Evolutionary conservation across 2,113 vertebrate genomes (phyloP), one percentile per base, ranked within the genome.

Genomic region (Gymnogyps californianus): DNA sequence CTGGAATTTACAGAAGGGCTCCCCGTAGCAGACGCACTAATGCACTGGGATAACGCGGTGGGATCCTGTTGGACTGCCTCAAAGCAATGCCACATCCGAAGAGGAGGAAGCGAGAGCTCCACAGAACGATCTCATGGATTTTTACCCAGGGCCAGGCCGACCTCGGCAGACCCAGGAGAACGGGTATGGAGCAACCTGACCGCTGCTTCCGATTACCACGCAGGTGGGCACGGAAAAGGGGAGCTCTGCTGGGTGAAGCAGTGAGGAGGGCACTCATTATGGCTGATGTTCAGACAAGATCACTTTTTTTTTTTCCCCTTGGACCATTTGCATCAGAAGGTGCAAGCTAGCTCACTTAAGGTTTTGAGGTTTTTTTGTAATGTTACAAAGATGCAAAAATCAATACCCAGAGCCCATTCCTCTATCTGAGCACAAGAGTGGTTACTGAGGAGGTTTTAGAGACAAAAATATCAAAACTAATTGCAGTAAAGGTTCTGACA

Each of bases 1-100:
- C 83, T 61, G 47, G 32, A 16, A 36, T 38, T 46, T 18, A 67
- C 4, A 5, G 44, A 29, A 54, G 34, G 44, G 36, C 40, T 61
- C 49, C 79, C 44, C 6, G 0, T 5, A 28, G 6, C n/a, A 29
- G 1, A 0, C 24, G 3, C n/a, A 4, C 0, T 0, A 16, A 40
- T 0, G 24, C 1, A 0, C 8, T 38, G 55, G 61, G 52, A 4
- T 16, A 40, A 55, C 0, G 0, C 0, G 3, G 14, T 0, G 25
- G 38, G 24, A 38, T 38, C 38, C 22, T 5, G 6, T 2, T 11
- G 64, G 20, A 20, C 26, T n/a, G 83, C 40, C 80, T 52, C 58
- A 32, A 29, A 66, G 66, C 66, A 64, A 34, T 2, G n/a, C 36
- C 77, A 61, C 26, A 3, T 6, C 19, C 9, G 2, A 31, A 31